Evolutionary conservation across 2,113 vertebrate species (phyloP), one percentile per base, ranked within the genome.

Genomic region (Myotis brandtii): DNA sequence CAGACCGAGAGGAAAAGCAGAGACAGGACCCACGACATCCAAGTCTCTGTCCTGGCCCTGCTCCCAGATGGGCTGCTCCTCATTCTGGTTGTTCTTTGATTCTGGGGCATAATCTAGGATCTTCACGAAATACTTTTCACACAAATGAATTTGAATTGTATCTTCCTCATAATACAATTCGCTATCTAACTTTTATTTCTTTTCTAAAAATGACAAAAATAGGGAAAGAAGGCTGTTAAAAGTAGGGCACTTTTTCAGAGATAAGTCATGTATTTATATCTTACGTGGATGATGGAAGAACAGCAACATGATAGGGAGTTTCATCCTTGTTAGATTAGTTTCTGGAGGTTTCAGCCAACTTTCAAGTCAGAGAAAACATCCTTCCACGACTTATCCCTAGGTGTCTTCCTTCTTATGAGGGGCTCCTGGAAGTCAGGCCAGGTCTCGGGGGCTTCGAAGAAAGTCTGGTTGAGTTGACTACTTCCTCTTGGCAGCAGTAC

Each of bases 121-220:
- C 54, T 64, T 77, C 14, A 83, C 75, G 56, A 93, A 94, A 79
- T 40, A 85, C 7, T 70, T 94, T 93, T 66, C n/a, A 77, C 7
- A 8, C 32, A 48, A 79, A 69, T 25, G 1, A 50, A 73, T 89
- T 92, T 70, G 64, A 84, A 17, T 84, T 96, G 32, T 50, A 0
- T 66, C 94, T 95, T 91, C 9, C 80, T 59, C 17, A 52, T 73
- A 93, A 94, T 59, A 67, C 5, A 81, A 54, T 87, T 46, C 72
- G 3, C 6, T 43, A 34, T 32, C n/a, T 82, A 86, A 67, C 82
- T 59, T 32, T n/a, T 52, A 9, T 80, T 89, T 27, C 69, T 72
- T 37, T 77, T n/a, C 79, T n/a, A 20, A 75, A 87, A 72, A 73
- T 40, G 54, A 59, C 40, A 79, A 40, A 89, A 86, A 64, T 73